Evolutionary conservation across 1,140 invertebrate species (phyloP).

Genomic region (Triops cancriformis): DNA sequence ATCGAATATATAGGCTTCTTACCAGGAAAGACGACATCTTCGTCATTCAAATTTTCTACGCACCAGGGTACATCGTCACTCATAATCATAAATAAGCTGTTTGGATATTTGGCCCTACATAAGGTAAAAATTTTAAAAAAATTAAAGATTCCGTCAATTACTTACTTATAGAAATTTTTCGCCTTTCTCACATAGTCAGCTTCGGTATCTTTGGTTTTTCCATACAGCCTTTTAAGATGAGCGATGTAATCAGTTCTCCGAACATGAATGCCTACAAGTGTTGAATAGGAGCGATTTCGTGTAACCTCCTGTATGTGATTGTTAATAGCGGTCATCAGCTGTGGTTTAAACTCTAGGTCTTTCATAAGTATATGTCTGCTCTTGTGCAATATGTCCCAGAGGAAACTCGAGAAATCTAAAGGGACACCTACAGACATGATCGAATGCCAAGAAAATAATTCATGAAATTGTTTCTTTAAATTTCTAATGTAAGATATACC

Average conservation of each 20-base stretch:
- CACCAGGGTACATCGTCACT: background rate
- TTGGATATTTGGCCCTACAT: background rate
- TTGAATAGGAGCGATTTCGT: background rate
- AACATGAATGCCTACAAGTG: background rate
- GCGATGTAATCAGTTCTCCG: background rate
- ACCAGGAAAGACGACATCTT: conserved; percentile 5
- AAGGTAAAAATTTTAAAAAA: background rate
- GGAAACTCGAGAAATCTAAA: background rate
- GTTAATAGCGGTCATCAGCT: background rate
- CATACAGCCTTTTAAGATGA: background rate
- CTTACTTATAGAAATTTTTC: background rate
- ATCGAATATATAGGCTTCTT: background rate
- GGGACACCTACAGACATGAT: background rate
- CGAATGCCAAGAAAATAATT: background rate
- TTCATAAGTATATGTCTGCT: background rate
- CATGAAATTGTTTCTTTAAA: background rate
- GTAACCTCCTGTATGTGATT: background rate
- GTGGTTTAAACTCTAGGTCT: background rate
- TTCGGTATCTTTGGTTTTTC: background rate
- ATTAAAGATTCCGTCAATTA: background rate
- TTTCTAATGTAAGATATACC: background rate
- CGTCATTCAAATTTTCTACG: background rate
- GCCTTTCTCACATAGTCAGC: background rate
- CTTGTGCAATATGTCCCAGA: background rate
- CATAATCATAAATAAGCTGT: background rate